Conservation (phyloP, 2,888 invertebrate genomes). For the Syritta pipiens region DNA sequence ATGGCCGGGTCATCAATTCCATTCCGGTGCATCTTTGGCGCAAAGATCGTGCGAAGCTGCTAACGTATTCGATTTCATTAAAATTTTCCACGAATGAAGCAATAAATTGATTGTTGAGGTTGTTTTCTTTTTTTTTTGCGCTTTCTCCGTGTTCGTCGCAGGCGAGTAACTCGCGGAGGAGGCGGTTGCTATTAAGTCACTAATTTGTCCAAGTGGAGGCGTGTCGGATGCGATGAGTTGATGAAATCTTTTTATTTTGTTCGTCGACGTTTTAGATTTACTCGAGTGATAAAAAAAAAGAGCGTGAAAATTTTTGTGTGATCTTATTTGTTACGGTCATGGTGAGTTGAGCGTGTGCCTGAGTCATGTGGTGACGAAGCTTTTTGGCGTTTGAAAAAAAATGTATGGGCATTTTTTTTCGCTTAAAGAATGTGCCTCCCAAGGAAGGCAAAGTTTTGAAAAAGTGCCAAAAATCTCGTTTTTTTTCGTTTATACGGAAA, state of each 20-base stretch:
- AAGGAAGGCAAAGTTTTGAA: too few species aligned
- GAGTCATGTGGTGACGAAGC: too few species aligned
- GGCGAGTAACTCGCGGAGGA: neutral
- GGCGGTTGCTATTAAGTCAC: neutral
- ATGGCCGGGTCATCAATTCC: constrained; percentile 39
- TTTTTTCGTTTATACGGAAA: too few species aligned
- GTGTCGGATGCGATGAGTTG: constrained; percentile 1
- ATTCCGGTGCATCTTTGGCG: neutral
- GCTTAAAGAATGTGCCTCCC: too few species aligned
- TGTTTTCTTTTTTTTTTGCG: neutral
- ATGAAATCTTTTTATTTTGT: neutral
- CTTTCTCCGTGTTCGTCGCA: neutral
- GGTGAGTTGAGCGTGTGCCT: neutral
- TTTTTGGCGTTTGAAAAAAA: too few species aligned
- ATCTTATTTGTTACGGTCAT: neutral
- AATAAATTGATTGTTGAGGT: constrained; percentile 3
- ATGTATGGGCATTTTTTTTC: too few species aligned
- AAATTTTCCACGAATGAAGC: neutral
- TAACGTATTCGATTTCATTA: neutral
- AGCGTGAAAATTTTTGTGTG: constrained; percentile 11
- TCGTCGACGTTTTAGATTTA: neutral
- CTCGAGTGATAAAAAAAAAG: neutral
- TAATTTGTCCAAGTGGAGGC: neutral
- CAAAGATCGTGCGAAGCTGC: neutral
- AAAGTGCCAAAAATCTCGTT: too few species aligned